phyloP scores from a whole-genome alignment of 2,113 vertebrate genomes.

The Hymenochirus boettgeri region DNA sequence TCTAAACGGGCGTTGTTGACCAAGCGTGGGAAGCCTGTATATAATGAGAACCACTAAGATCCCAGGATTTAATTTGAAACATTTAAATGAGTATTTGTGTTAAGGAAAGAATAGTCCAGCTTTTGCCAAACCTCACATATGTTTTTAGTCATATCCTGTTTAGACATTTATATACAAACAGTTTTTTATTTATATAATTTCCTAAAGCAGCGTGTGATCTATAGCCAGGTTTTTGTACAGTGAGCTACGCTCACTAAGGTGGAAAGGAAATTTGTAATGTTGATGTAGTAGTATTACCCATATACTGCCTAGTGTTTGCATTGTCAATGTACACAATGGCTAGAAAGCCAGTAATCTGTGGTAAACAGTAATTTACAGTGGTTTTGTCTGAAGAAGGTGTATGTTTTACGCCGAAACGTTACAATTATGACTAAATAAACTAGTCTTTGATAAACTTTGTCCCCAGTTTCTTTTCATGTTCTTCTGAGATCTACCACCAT shows the following conservation, averaged over 20 bases:
- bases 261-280: slow-evolving; percentile 7
- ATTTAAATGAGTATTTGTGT: slow-evolving; percentile 31
- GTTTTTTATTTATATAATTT: slow-evolving; percentile 16
- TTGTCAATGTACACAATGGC: slow-evolving; percentile 22
- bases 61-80: slow-evolving; percentile 26
- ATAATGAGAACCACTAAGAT: slow-evolving; percentile 24
- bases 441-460: no score
- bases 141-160: slow-evolving; percentile 29
- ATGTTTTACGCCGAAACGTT: no score
- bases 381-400: no score
- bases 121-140: slow-evolving; percentile 17
- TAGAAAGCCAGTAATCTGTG: slow-evolving; percentile 28
- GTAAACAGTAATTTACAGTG: slow-evolving; percentile 17
- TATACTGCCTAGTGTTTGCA: slow-evolving; percentile 26
- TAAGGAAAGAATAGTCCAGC: slow-evolving; percentile 13
- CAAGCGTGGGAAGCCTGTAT: slow-evolving; percentile 12
- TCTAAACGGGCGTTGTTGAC: slow-evolving; percentile 4
- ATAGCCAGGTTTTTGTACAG: neutral
- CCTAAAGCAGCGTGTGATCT: neutral
- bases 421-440: no score
- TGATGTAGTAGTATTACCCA: slow-evolving; percentile 20
- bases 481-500: no score
- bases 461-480: no score
- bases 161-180: slow-evolving; percentile 11
- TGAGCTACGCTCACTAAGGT: slow-evolving; percentile 8